These are phyloP conservation scores for Gallinago solitaria DNA, from an alignment of 2,797 vertebrate genomes.

Conservation along the genomic window DNA sequence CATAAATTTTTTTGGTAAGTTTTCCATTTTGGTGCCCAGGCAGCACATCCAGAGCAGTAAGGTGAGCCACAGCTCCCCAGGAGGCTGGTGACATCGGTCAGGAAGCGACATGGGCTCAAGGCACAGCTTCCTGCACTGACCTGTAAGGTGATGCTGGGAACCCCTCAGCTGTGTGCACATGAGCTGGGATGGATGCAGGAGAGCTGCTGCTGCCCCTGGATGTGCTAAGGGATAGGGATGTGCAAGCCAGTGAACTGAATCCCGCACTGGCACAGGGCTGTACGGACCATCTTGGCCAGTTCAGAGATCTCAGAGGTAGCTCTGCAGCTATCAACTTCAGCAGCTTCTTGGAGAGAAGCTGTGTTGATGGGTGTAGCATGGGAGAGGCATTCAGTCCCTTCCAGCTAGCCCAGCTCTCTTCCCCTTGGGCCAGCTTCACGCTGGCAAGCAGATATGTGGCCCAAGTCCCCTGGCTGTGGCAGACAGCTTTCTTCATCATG, in stretches of 20 bases:
- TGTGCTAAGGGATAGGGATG: neutral
- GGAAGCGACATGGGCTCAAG: neutral
- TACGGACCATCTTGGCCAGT: neutral
- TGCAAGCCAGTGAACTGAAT: neutral
- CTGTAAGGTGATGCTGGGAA: neutral
- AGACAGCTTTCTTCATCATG: neutral
- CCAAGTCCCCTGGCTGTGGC: neutral
- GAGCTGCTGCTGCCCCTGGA: neutral
- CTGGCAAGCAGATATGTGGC: neutral
- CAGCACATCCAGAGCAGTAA: neutral
- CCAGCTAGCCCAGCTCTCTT: neutral
- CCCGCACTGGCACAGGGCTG: neutral
- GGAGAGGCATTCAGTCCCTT: neutral
- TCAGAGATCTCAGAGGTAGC: neutral
- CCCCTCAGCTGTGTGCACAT: neutral
- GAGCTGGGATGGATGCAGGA: neutral
- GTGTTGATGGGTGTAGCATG: neutral
- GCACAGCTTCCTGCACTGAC: neutral
- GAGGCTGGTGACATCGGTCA: neutral
- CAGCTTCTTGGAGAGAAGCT: neutral
- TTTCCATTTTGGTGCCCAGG: neutral
- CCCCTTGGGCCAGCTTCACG: neutral
- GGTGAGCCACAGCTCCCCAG: neutral
- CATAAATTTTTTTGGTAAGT: neutral
- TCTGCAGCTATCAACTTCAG: neutral